A percentile compares a stretch with the other conserved stretches of the same genome.
These are phyloP conservation scores for Drosophila obscura DNA, from an alignment of 1,140 invertebrate species.

Conservation along the genomic window DNA sequence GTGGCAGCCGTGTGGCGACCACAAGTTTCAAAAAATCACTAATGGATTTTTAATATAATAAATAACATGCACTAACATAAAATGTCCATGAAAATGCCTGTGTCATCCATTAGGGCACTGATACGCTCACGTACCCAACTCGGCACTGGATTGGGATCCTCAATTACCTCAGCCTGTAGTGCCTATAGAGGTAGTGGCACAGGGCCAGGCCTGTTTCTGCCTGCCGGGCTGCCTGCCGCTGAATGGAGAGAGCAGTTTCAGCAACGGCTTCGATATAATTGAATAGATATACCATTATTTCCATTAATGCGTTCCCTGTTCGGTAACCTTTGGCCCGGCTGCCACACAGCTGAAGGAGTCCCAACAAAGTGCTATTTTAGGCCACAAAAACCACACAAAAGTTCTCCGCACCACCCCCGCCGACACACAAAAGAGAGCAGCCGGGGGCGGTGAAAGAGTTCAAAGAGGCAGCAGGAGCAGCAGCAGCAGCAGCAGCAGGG, in stretches of 20 bases:
- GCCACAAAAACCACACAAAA: conserved; percentile 72
- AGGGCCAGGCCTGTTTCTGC: no score
- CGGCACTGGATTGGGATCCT: neutral
- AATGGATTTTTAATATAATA: conserved; percentile 82
- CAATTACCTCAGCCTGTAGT: neutral
- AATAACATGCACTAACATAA: conserved; percentile 71
- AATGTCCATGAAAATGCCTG: conserved; percentile 48
- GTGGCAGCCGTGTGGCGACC: conserved; percentile 56
- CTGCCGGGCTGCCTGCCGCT: neutral
- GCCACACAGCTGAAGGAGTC: conserved; percentile 5
- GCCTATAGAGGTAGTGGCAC: no score
- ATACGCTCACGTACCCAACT: neutral
- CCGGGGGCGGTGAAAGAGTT: conserved; percentile 15
- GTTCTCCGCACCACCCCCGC: conserved; percentile 13
- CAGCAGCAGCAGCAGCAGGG: neutral
- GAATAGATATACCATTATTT: conserved; percentile 76
- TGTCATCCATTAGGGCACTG: conserved; percentile 65
- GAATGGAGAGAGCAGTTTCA: conserved; percentile 6
- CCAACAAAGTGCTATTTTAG: conserved; percentile 62
- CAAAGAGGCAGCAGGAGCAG: conserved; percentile 11
- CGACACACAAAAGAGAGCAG: neutral
- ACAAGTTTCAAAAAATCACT: conserved; percentile 79
- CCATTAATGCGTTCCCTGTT: conserved; percentile 57
- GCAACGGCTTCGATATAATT: conserved; percentile 62
- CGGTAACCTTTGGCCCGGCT: conserved; percentile 20